Base-by-base conservation (phyloP, 2,113 vertebrate genomes). In the Platichthys flesus region DNA sequence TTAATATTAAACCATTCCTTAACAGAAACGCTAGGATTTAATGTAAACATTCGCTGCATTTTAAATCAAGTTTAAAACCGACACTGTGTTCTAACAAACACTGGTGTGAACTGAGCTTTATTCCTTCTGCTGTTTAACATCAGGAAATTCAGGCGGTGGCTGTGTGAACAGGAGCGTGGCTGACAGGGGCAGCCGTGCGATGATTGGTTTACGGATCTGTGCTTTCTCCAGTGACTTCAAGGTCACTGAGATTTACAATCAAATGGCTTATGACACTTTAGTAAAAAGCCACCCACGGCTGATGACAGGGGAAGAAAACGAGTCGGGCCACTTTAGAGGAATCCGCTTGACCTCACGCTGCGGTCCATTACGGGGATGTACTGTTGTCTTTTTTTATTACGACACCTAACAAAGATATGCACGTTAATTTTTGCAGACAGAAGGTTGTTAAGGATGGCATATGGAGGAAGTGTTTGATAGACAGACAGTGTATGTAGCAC, bases 161-260 rank as follows among this genome's bases (percentile, higher is more conserved):
- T 93, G 93, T 95, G 85, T 96, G 96, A 95, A 92, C 93, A 94
- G 94, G 95, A 18, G 95, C 95, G 95, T 88, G 93, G 94, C 93
- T 95, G 96, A 97, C 78, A 94, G 93, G 93, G 91, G 91, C 92
- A 96, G 93, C 95, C 93, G 95, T 90, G 89, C 89, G 95, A 96
- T 97, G 96, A 98, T 94, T 93, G 93, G 92, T 97, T 97, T 97
- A 96, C 94, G 96, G 96, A 95, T 93, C 95, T 94, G 93, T 84
- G 86, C 95, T 96, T 97, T 95, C 95, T 96, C 95, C 93, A 93
- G 95, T 94, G 94, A 95, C 94, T 95, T 95, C 95, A 96, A 97
- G 97, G 95, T 97, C 95, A 92, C 93, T 82, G 52, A 95, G 95
- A 97, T 98, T 97, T 97, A 98, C 65, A 94, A 95, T 95, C 94